These are phyloP conservation scores for Enteromius viviparus DNA, from an alignment of 2,797 vertebrate species.

Conservation along the genomic window DNA sequence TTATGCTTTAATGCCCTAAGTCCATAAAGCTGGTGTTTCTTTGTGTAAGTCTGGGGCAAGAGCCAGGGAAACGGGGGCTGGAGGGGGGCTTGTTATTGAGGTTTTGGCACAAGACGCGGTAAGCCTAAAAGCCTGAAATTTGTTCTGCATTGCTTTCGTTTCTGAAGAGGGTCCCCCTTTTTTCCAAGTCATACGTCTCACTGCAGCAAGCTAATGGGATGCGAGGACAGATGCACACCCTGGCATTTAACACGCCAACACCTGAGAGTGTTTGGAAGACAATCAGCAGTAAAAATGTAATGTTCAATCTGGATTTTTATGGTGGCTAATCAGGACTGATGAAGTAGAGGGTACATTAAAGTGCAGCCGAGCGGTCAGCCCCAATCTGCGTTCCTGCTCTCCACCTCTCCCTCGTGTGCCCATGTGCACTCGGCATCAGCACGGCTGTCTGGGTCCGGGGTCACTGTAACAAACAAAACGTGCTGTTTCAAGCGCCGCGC, in stretches of 20 bases:
- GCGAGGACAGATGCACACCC: conserved; percentile 31
- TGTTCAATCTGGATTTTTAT: conserved; percentile 53
- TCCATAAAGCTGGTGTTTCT: conserved; percentile 59
- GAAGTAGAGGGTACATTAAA: conserved; percentile 56
- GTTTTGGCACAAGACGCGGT: conserved; percentile 58
- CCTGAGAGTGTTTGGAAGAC: conserved; percentile 43
- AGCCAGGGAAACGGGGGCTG: conserved; percentile 54
- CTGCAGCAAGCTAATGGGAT: conserved; percentile 19
- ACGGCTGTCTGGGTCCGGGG: conserved; percentile 51
- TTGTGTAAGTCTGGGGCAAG: conserved; percentile 62
- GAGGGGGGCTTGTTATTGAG: conserved; percentile 53
- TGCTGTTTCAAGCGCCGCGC: conserved; percentile 31
- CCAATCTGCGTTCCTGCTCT: conserved; percentile 56
- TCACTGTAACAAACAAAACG: conserved; percentile 51
- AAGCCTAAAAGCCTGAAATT: conserved; percentile 59
- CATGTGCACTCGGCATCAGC: conserved; percentile 39
- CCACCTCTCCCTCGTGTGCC: conserved; percentile 37
- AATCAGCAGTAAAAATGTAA: conserved; percentile 50
- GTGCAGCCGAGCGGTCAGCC: conserved; percentile 62
- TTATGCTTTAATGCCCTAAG: conserved; percentile 58
- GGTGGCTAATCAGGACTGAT: conserved; percentile 58
- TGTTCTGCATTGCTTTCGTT: conserved; percentile 45
- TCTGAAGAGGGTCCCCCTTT: conserved; percentile 27
- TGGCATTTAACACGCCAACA: conserved; percentile 38
- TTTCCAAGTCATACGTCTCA: conserved; percentile 26